Conservation (phyloP, 2,888 invertebrate species). For the Bellardia bayeri region DNA sequence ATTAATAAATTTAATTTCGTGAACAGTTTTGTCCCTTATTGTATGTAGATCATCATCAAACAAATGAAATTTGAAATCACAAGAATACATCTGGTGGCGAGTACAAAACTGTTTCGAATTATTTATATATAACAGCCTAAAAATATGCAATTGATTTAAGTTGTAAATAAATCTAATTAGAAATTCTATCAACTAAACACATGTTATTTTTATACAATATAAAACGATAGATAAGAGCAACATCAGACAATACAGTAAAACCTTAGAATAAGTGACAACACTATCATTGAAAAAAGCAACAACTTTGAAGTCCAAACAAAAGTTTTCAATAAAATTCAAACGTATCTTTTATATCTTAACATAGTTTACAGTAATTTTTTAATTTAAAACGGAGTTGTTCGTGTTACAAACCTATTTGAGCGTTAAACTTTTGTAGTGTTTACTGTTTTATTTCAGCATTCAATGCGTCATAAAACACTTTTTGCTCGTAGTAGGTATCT, state of each 20-base stretch:
- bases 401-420: too few relatives aligned
- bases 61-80: background rate
- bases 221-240: constrained; percentile 40
- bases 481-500: constrained; percentile 33
- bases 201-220: constrained; percentile 45
- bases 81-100: constrained; percentile 9
- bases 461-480: constrained; percentile 48
- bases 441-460: constrained; percentile 46
- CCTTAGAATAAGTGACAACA: background rate
- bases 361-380: background rate
- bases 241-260: constrained; percentile 42
- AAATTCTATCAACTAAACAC: constrained; percentile 18
- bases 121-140: constrained; percentile 25
- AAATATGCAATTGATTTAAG: constrained; percentile 30
- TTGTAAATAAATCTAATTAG: constrained; percentile 2
- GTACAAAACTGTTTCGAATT: background rate
- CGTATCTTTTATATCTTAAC: background rate
- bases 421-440: background rate
- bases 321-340: background rate
- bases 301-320: background rate
- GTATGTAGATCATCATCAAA: too few relatives aligned
- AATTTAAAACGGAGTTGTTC: background rate
- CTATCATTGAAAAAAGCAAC: background rate
- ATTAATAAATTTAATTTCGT: too few relatives aligned
- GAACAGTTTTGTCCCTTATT: too few relatives aligned